Conservation (phyloP, 2,888 invertebrate genomes). For the Ornithoptera priamus region DNA sequence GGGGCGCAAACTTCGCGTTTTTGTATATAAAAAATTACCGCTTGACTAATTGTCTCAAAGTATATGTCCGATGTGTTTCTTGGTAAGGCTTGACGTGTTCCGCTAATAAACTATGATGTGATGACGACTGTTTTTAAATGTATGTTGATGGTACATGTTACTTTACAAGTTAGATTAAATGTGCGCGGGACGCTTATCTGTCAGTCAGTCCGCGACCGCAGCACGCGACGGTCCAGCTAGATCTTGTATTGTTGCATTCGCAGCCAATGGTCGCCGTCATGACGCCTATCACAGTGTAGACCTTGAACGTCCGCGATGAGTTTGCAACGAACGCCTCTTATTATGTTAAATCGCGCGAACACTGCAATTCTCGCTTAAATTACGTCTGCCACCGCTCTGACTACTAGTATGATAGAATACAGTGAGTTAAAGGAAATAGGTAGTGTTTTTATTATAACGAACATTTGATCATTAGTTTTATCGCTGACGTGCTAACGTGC, state of each 20-base stretch:
- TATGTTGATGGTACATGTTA: conserved; percentile 51
- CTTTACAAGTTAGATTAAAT: conserved; percentile 52
- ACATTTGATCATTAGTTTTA: conserved; percentile 4
- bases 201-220: conserved; percentile 68
- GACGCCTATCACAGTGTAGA: conserved; percentile 13
- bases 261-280: conserved; percentile 7
- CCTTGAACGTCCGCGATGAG: conserved; percentile 25
- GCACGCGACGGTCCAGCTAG: conserved; percentile 40
- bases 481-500: conserved; percentile 33
- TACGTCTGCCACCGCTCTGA: conserved; percentile 5
- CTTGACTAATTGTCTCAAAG: not conserved
- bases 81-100: conserved; percentile 46
- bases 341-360: conserved; percentile 17
- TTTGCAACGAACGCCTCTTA: conserved; percentile 19
- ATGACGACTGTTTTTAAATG: conserved; percentile 51
- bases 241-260: conserved; percentile 2
- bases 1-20: not conserved
- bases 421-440: conserved; percentile 25
- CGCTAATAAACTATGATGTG: conserved; percentile 43
- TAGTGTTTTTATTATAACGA: conserved; percentile 15
- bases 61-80: not conserved
- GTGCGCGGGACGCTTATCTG: conserved; percentile 53
- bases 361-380: conserved; percentile 5
- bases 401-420: conserved; percentile 21
- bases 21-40: not conserved